Conservation (phyloP, 2,113 vertebrate species). For the Vombatus ursinus region DNA sequence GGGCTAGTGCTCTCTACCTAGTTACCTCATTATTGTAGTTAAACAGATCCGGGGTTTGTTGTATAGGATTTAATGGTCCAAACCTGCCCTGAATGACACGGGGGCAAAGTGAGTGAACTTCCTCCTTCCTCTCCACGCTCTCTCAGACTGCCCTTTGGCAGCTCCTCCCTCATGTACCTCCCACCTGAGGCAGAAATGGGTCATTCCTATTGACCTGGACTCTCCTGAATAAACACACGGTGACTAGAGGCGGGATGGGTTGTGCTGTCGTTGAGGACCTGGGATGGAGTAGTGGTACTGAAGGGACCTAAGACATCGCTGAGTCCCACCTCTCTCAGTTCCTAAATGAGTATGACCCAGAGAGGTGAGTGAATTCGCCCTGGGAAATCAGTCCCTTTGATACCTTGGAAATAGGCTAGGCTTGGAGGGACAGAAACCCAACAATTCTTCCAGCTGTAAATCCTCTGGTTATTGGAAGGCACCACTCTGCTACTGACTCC, state of each 20-base stretch:
- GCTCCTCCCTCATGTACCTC: not conserved
- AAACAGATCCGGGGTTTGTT: not conserved
- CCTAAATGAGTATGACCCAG: not conserved
- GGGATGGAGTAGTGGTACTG: not conserved
- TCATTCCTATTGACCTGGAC: not conserved
- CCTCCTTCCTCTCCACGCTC: not conserved
- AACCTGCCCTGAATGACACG: not conserved
- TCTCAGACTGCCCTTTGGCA: not conserved
- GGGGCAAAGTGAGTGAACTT: not conserved
- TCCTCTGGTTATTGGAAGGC: not conserved
- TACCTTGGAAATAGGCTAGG: not conserved
- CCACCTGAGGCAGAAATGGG: not conserved
- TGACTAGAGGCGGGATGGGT: fast-evolving
- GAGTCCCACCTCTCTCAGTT: not conserved
- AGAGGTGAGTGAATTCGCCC: not conserved
- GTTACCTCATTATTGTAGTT: not conserved
- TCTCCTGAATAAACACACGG: not conserved
- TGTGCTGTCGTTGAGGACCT: not conserved
- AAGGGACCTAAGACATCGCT: not conserved
- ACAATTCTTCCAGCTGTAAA: not conserved
- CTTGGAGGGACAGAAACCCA: not conserved
- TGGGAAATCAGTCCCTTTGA: not conserved
- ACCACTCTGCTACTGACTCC: not conserved
- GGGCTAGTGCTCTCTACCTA: not conserved
- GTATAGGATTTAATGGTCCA: not conserved